phyloP scores from a whole-genome alignment of 1,140 invertebrate genomes.

The Eupeodes corollae region DNA sequence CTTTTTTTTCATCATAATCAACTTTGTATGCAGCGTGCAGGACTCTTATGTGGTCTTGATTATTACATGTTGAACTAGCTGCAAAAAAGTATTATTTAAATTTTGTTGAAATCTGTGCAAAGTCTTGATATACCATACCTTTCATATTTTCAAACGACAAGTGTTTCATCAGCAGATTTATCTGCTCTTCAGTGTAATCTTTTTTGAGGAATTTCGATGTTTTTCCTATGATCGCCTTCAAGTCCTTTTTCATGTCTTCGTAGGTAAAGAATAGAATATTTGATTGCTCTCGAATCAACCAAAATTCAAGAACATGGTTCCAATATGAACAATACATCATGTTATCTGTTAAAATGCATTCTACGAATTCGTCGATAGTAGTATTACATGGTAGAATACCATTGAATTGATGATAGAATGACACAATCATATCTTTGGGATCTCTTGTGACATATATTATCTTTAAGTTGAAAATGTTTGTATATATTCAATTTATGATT shows the following conservation, averaged over 20 bases:
- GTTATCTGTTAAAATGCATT: background rate
- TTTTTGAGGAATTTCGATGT: too few relatives aligned
- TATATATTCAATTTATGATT: background rate
- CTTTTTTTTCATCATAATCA: too few relatives aligned
- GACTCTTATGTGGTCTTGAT: too few relatives aligned
- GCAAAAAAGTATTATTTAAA: too few relatives aligned
- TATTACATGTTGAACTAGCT: too few relatives aligned
- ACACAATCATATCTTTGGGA: slow-evolving; percentile 75
- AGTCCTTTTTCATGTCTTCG: slow-evolving; percentile 61
- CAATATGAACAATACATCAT: slow-evolving; percentile 49
- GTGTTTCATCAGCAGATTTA: too few relatives aligned
- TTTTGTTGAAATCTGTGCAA: too few relatives aligned
- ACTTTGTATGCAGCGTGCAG: too few relatives aligned
- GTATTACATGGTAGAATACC: slow-evolving; percentile 57
- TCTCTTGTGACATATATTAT: slow-evolving; percentile 68
- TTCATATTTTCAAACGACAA: too few relatives aligned
- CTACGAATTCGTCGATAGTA: slow-evolving; percentile 54
- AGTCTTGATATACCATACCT: background rate
- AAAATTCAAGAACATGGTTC: slow-evolving; percentile 64
- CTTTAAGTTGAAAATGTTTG: slow-evolving; percentile 22
- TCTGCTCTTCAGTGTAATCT: too few relatives aligned
- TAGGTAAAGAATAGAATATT: slow-evolving; percentile 71
- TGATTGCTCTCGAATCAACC: slow-evolving; percentile 47
- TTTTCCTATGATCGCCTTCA: slow-evolving; percentile 15
- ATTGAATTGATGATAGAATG: slow-evolving; percentile 69